Evolutionary conservation across 2,797 vertebrate genomes (phyloP), one percentile per base, ranked within the genome.

Genomic region (Lacerta agilis): DNA sequence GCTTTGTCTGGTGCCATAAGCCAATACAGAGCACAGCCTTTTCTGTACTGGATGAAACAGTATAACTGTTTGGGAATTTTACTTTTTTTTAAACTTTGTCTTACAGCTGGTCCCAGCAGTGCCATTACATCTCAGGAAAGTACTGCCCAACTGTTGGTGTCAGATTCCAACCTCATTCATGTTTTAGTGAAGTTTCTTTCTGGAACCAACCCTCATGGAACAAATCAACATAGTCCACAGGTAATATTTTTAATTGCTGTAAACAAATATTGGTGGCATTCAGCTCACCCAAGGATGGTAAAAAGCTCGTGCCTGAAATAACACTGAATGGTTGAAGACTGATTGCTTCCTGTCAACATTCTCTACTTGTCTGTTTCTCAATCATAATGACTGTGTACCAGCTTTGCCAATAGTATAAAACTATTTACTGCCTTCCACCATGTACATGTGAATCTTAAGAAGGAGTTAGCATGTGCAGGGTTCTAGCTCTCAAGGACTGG

Each of bases 121-220:
- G 97, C 97, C 89, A 97, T 99, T 94, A 97, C 96, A 94, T 94
- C 96, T 94, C 98, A 98, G 93, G 99, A 99, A 96, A 98, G 97
- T 97, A 98, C 98, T 83, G 99, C 99, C 55, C 98, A 99, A 79
- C 97, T 99, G 96, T 97, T 99, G 97, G 99, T 99, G 92, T 98
- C 98, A 20, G 99, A 99, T 94, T 97, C 98, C 94, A 99, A 98
- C 76, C 97, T 99, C 75, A 97, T 99, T 90, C 98, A 99, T 29
- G 98, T 99, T 64, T 97, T 99, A 92, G 98, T 99, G 90, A 99
- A 99, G 95, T 99, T 99, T 96, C 98, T 99, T 94, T 99, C 99
- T 0, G 98, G 99, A 89, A 98, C 97, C 93, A 99, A 97, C 96
- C 98, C 98, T 93, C 99, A 99, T 77, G 98, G 98, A 90, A 99